Evolutionary conservation across 2,888 invertebrate genomes (phyloP), one percentile per base, ranked within the genome.

Genomic region (Drosophila paramelanica): DNA sequence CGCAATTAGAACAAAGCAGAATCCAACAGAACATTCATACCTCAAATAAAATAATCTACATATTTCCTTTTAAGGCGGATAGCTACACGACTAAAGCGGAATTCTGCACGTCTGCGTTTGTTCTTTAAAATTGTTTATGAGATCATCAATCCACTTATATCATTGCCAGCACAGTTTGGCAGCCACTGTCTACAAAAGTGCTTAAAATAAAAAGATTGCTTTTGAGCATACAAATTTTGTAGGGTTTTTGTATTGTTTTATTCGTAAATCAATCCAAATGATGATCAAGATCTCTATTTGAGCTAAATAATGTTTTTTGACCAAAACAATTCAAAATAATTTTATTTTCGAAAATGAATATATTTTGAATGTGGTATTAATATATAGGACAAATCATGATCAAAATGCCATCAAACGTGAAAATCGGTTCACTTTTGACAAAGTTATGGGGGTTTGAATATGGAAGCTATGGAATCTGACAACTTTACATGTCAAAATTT

Each of bases 1-100:
- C 85, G 86, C 88, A 86, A 83, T 86, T 79, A 74, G 79, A 88
- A 88, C 85, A 83, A 86, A 77, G 82, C 67, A 43, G 47, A 60
- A 64, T 45, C 61, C 47, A 67, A 77, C 60, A 73, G 31, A 60
- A 38, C 14, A 39, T 41, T 67, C 23, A 53, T 43, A 31, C 20
- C 10, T 20, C 55, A 47, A 36, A 49, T 31, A 33, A 8, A 56
- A 45, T 64, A 64, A 64, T 71, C 50, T 77, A 61, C 41, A 67
- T 62, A 68, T 73, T 77, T 83, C 87, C 82, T 83, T 86, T 81
- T 31, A 53, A 57, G 58, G 75, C 67, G 80, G 57, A 55, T 45
- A 46, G 67, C 52, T 25, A 33, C 53, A 55, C 20, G 13, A 38
- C 56, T 62, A 27, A 47, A 65, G 75, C 83, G 83, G 83, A 87